Percentiles rank a stretch among this genome's conserved stretches.
Evolutionary conservation across 2,113 vertebrate genomes (phyloP).

Genomic region (Hyperopisus bebe): DNA sequence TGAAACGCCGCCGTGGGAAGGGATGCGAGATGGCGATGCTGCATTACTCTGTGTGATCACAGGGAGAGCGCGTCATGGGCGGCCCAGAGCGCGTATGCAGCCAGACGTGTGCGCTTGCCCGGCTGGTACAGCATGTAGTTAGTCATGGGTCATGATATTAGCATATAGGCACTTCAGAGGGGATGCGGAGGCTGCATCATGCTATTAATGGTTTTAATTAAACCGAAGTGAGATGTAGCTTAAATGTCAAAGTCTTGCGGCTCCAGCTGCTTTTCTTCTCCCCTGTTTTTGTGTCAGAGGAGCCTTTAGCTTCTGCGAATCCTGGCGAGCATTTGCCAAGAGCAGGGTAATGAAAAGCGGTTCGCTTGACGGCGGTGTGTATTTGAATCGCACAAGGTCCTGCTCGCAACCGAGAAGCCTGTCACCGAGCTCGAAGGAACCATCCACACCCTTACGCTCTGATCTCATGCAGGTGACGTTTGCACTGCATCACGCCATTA

Average conservation of each 20-base stretch:
- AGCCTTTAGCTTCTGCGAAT: not conserved
- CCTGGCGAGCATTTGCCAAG: not conserved
- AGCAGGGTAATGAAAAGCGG: not conserved
- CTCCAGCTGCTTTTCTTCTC: not conserved
- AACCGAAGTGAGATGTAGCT: not conserved
- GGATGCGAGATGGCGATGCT: conserved; percentile 8
- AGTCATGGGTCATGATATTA: not conserved
- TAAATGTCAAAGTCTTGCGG: not conserved
- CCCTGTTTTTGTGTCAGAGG: not conserved
- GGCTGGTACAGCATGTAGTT: not conserved
- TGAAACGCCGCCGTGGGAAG: conserved; percentile 2
- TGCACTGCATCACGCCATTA: not conserved
- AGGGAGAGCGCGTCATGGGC: not conserved
- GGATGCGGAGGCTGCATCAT: not conserved
- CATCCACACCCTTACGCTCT: too few relatives aligned
- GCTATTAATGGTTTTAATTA: not conserved
- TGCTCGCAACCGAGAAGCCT: not conserved
- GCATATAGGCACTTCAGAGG: not conserved
- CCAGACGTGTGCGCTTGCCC: not conserved
- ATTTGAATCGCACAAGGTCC: not conserved
- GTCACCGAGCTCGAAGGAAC: not conserved
- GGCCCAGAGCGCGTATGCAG: not conserved
- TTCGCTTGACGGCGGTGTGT: not conserved
- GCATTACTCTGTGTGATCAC: not conserved
- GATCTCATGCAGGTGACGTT: not conserved